Conservation (phyloP, 1,140 invertebrate species). For the Lasaia peninsularis region DNA sequence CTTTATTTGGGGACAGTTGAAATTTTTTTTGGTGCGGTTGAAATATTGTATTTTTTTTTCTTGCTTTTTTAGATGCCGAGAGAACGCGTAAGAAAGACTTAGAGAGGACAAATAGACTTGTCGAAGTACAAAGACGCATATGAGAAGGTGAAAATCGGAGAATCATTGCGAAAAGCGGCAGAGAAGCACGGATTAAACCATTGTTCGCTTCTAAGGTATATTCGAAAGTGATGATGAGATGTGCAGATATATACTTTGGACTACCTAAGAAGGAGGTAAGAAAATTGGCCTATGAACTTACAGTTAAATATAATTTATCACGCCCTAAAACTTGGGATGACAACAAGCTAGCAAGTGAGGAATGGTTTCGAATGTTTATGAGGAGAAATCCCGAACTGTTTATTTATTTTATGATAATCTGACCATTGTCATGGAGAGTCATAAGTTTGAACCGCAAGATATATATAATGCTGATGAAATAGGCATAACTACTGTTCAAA, state of each 20-base stretch:
- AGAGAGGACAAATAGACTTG: background rate
- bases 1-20: background rate
- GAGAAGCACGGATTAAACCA: constrained; percentile 5
- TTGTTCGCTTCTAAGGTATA: constrained; percentile 6
- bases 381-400: constrained; percentile 25
- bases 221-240: constrained; percentile 1
- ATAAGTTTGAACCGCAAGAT: constrained; percentile 22
- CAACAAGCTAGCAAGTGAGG: constrained; percentile 13
- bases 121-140: constrained; percentile 2
- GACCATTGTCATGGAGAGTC: constrained; percentile 18
- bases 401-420: constrained; percentile 39
- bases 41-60: background rate
- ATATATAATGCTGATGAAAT: constrained; percentile 35
- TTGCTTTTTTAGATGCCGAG: constrained; percentile 8
- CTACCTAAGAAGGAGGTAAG: constrained; percentile 14
- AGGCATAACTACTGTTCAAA: constrained; percentile 23
- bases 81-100: background rate
- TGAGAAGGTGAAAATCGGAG: background rate
- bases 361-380: constrained; percentile 17
- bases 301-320: constrained; percentile 1
- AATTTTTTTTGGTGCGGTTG: background rate
- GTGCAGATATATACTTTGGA: constrained; percentile 20
- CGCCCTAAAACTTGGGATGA: constrained; percentile 11
- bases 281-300: constrained; percentile 16
- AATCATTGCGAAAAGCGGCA: background rate